phyloP scores from a whole-genome alignment of 2,797 vertebrate species.

The Cossypha dichroa region DNA sequence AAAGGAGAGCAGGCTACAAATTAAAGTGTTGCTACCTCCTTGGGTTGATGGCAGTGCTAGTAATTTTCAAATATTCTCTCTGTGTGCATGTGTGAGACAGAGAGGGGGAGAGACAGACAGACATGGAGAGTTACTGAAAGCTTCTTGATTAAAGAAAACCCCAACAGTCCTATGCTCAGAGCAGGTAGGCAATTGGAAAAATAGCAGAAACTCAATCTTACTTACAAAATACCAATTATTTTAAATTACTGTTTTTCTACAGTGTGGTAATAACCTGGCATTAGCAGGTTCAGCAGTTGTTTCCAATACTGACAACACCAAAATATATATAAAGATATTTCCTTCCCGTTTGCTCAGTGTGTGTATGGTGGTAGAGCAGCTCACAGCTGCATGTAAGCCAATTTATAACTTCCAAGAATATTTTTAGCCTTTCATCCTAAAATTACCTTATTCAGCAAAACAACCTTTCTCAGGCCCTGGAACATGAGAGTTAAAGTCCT shows the following conservation, averaged over 20 bases:
- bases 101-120: background rate
- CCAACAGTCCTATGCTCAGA: background rate
- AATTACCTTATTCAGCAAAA: background rate
- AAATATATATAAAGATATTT: background rate
- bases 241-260: background rate
- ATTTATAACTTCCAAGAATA: background rate
- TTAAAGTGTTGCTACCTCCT: background rate
- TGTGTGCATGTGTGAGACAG: background rate
- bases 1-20: background rate
- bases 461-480: background rate
- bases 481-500: background rate
- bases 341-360: background rate
- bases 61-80: background rate
- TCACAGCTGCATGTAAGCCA: background rate
- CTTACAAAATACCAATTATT: background rate
- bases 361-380: background rate
- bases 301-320: background rate
- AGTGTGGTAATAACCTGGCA: background rate
- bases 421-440: background rate
- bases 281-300: background rate
- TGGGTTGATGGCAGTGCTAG: background rate
- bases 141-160: background rate
- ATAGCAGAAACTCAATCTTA: background rate
- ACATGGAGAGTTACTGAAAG: background rate
- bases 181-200: background rate